Evolutionary conservation across 1,140 invertebrate genomes (phyloP), one percentile per base, ranked within the genome.

Genomic region (Magallana ariakensis): DNA sequence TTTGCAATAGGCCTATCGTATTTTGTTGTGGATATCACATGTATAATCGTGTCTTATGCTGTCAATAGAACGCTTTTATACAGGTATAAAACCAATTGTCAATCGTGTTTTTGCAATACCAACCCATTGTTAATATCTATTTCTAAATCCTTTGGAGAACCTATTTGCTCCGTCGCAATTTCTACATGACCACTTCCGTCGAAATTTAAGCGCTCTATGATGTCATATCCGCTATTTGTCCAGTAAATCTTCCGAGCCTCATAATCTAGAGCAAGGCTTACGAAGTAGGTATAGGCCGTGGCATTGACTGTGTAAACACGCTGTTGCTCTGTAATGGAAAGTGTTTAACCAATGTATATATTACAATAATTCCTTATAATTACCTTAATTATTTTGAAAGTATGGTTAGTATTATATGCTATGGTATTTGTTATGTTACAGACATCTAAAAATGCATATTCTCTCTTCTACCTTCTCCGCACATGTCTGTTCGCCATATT

Each of bases 131-230:
- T 82, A 15, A 56, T 54, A 53, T 82, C 80, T 56, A 82, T 19
- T 9, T 15, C 80, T 54, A 82, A 9, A 16, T 82, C 80, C 16
- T n/a, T 54, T 15, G 80, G 80, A 16, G 80, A 54, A 26, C 46
- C 8, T 19, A 82, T 82, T n/a, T 7, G 6, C 16, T 82, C 46
- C 19, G 11, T 55, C 7, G 7, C 80, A 22, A 82, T 56, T n/a
- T 55, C 80, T 16, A 19, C 55, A 16, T 56, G 80, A 16, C 19
- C 46, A 55, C n/a, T 82, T 56, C 80, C 80, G 46, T 82, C 33
- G 15, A 82, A 53, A n/a, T 82, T 82, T 16, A 16, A n/a, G 33
- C 80, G 46, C 46, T 82, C 80, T 82, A 82, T 82, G 46, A 54
- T 22, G 54, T 82, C 54, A 54, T 55, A 19, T 82, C 80, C 54